Evolutionary conservation across 2,113 vertebrate genomes (phyloP), one percentile per base, ranked within the genome.

Genomic region (Oncorhynchus masou): DNA sequence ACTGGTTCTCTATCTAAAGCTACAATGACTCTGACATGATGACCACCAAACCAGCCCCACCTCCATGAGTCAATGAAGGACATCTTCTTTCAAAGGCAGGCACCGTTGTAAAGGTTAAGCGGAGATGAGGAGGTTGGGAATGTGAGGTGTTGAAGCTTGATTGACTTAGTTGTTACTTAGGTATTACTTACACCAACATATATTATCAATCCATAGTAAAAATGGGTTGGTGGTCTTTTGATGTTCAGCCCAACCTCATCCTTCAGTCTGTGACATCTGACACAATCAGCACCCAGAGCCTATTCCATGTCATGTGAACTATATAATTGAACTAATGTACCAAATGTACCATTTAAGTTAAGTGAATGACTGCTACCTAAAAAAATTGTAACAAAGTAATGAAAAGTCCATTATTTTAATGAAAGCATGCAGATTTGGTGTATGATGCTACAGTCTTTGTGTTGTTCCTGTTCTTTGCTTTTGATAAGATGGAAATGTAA

Each of bases 401-500:
- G 80, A 74, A 72, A 88, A 85, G 83, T 90, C 88, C 72, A 78
- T 91, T 90, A 78, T 81, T 91, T 88, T 87, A 86, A 82, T 85
- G 84, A 88, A 92, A 91, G 93, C 93, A 94, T 94, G 93, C 92
- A 79, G 88, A 91, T 84, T 91, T 88, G 88, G 87, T 92, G 91
- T 94, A 90, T 89, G 88, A 92, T 78, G 88, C 91, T 89, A 88
- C 90, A 80, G 91, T 92, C 85, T 88, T 92, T 93, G 91, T 92
- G 90, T 91, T 91, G 92, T 92, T 92, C 87, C 85, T 84, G 82
- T 78, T 90, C 92, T 91, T 91, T 85, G 87, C 88, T 91, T 91
- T 92, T 85, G 79, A 90, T 86, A 83, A 88, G 84, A 88, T 49
- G 15, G 81, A 90, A 92, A 92, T 85, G 89, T 92, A 88, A 93